Evolutionary conservation across 2,113 vertebrate species (phyloP).

Genomic region (Rhinoptilus africanus): DNA sequence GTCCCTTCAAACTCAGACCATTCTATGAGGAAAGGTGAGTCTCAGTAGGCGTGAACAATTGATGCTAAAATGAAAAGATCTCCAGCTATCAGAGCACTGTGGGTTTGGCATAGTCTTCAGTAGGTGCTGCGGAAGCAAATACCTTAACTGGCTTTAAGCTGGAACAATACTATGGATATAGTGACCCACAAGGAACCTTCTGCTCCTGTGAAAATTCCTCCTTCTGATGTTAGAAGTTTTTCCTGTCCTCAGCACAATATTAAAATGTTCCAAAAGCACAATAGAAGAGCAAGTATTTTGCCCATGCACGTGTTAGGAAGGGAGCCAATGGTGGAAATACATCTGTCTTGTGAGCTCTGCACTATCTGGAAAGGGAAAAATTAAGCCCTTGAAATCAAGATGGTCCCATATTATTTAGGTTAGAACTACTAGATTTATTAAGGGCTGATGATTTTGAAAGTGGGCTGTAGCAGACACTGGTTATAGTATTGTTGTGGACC

Average conservation of each 20-base stretch:
- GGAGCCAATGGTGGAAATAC: neutral
- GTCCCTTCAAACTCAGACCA: neutral
- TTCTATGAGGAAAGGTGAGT: neutral
- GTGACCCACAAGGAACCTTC: constrained; percentile 9
- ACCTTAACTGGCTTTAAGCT: neutral
- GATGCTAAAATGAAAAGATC: neutral
- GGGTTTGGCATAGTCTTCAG: neutral
- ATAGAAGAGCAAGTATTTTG: neutral
- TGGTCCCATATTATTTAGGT: neutral
- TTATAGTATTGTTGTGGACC: neutral
- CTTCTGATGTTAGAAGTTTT: constrained; percentile 1
- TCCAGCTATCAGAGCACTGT: neutral
- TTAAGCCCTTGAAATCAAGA: neutral
- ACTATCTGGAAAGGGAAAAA: neutral
- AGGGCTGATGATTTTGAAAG: neutral
- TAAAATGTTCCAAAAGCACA: neutral
- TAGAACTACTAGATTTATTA: neutral
- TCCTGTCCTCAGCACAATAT: neutral
- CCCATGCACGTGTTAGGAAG: fast-evolving
- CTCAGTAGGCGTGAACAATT: neutral
- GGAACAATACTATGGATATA: neutral
- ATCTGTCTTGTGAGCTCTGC: neutral
- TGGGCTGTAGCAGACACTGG: neutral
- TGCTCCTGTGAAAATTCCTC: constrained; percentile 2
- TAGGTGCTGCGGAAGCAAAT: constrained; percentile 16